Conservation (phyloP, 2,113 vertebrate genomes). For the Mesoclemmys tuberculata region DNA sequence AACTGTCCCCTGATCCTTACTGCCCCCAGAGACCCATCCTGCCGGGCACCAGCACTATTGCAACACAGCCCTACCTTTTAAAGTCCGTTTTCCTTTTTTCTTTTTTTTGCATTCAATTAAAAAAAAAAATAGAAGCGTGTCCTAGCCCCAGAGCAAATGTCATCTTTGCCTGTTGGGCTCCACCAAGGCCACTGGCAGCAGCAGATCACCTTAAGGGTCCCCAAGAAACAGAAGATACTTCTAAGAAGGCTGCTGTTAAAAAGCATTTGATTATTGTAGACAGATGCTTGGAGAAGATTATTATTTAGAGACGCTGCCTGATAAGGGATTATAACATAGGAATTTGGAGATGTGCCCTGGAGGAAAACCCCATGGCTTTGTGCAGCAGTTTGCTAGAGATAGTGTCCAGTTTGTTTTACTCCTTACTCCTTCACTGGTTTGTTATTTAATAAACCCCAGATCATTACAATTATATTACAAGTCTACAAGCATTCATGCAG, state of each 20-base stretch:
- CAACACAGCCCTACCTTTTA: too few relatives aligned
- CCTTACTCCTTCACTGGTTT: not conserved
- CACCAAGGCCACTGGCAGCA: not conserved
- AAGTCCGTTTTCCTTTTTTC: not conserved
- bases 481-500: not conserved
- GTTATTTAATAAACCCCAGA: not conserved
- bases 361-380: not conserved
- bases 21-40: too few relatives aligned
- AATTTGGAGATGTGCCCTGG: not conserved
- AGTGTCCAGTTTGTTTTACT: not conserved
- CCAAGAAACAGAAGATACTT: not conserved
- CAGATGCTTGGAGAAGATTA: not conserved
- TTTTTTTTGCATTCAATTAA: too few relatives aligned
- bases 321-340: not conserved
- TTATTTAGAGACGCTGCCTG: not conserved
- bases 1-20: not conserved
- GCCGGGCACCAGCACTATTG: too few relatives aligned
- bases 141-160: not conserved
- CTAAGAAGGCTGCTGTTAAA: not conserved
- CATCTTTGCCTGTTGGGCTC: too few relatives aligned
- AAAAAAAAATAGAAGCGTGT: not conserved
- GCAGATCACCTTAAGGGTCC: not conserved
- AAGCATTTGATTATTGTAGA: not conserved
- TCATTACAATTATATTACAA: not conserved
- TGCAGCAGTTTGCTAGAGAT: not conserved